These are phyloP conservation scores for Mimachlamys varia DNA, from an alignment of 2,888 invertebrate genomes.

Conservation along the genomic window DNA sequence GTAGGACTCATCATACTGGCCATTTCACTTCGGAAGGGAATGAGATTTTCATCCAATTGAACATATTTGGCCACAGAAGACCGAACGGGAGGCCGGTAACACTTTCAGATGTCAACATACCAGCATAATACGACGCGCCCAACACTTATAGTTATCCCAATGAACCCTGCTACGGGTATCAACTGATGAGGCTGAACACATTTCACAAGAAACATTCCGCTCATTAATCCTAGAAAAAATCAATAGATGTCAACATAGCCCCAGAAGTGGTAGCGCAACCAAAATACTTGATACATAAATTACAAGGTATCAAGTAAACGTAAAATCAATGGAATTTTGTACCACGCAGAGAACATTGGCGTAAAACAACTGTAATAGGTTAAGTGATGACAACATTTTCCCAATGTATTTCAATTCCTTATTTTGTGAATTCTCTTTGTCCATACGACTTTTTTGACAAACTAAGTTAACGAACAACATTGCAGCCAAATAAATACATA, in stretches of 20 bases:
- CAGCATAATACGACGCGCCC: not conserved
- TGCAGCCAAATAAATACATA: too few relatives aligned
- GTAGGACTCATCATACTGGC: not conserved
- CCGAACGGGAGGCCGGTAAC: not conserved
- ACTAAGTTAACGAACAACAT: not conserved
- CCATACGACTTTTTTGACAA: not conserved
- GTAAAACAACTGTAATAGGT: not conserved
- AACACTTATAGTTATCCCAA: not conserved
- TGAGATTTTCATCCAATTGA: slow-evolving; percentile 27
- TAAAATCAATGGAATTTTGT: not conserved
- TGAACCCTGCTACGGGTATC: not conserved
- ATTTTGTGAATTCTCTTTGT: not conserved
- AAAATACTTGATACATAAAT: not conserved
- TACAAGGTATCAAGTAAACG: not conserved
- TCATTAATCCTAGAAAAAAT: not conserved
- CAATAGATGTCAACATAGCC: not conserved
- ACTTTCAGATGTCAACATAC: not conserved
- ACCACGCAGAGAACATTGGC: not conserved
- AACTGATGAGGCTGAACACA: not conserved
- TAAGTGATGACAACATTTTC: not conserved
- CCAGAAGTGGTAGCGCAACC: not conserved
- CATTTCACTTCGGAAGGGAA: not conserved
- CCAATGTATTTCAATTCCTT: not conserved
- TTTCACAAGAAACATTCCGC: not conserved
- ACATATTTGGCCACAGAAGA: not conserved